Evolutionary conservation across 2,888 invertebrate genomes (phyloP), one percentile per base, ranked within the genome.

Genomic region (Gnatocerus cornutus): DNA sequence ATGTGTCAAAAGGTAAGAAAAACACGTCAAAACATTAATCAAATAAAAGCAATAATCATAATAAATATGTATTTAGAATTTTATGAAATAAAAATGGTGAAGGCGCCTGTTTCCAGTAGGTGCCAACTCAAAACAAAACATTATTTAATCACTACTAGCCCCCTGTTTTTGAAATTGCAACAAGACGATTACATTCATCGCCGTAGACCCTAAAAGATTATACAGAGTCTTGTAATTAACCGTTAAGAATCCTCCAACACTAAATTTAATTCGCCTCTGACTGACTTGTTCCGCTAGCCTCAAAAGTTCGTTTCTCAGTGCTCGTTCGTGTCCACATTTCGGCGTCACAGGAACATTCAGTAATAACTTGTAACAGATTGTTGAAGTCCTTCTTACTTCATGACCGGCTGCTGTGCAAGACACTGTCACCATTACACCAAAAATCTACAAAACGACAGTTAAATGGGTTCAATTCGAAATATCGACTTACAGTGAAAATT

Each of bases 161-260:
- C 27, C 39, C 3, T 56, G 62, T 29, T 59, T 45, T 43, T 61
- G 61, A 48, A 61, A 61, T n/a, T 61, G 61, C 13, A 61, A 16
- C 50, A 61, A 14, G 16, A 61, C 48, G n/a, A 61, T 61, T 10
- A 61, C 61, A 50, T 61, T 61, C 61, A 61, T 61, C 21, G 61
- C 61, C 12, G 50, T 61, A 0, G 61, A 61, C 5, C 61, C 61
- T 16, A 61, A 50, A 9, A 61, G n/a, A 13, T 45, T 27, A 21
- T 61, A 61, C 50, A 61, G 12, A 13, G 50, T 61, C 1, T 48
- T 48, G 39, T 48, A 61, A 16, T 61, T 37, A 16, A 61, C 12
- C 13, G 14, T 30, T 12, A 61, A 48, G 12, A 61, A 50, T 16
- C 61, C 61, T n/a, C 48, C 61, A 48, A 14, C 50, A 33, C 6